Base-by-base conservation (phyloP, 1,140 invertebrate species). In the Calycopis cecrops region DNA sequence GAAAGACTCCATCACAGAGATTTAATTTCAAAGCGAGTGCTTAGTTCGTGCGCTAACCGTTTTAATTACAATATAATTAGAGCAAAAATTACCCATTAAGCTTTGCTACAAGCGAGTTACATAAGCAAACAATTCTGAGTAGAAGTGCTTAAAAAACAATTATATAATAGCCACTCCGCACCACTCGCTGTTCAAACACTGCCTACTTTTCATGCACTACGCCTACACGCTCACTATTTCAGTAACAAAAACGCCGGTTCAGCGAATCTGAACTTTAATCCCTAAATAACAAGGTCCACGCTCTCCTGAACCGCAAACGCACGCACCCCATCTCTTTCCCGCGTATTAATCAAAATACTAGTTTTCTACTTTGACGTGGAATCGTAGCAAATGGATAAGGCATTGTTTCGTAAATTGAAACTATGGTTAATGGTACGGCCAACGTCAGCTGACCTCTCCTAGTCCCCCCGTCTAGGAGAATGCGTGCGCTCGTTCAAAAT, bases 321-420 rank as follows among this genome's bases (percentile, higher is more conserved):
- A 76, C 75, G 75, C 77, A 81, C 77, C 79, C 79, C 73, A 68
- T 86, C 81, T 83, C 79, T 86, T 83, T 85, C 79, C 63, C 79
- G 68, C 81, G 78, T 83, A 86, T 86, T 86, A 86, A 86, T 86
- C 81, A 86, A 85, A 86, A 86, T 83, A 84, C 78, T 68, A 79
- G 78, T 79, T 84, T 81, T 79, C 79, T 79, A 86, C 79, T 83
- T 85, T 86, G 83, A 86, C 83, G 78, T 85, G 69, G 78, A 83
- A 80, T 84, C 73, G 76, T 75, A 79, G 81, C 76, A 81, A 86
- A 83, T 86, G 83, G 83, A 86, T 86, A 86, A 85, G 83, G 80
- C 73, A 86, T 86, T 86, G 83, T 86, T 83, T 80, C 69, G 72
- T 77, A 86, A 86, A 86, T 86, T 86, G 81, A 83, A 86, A 85